Evolutionary conservation across 64 coral and sea anemone genomes (phyloP), one percentile per base, ranked within the genome.

Genomic region (Actinia tenebrosa): DNA sequence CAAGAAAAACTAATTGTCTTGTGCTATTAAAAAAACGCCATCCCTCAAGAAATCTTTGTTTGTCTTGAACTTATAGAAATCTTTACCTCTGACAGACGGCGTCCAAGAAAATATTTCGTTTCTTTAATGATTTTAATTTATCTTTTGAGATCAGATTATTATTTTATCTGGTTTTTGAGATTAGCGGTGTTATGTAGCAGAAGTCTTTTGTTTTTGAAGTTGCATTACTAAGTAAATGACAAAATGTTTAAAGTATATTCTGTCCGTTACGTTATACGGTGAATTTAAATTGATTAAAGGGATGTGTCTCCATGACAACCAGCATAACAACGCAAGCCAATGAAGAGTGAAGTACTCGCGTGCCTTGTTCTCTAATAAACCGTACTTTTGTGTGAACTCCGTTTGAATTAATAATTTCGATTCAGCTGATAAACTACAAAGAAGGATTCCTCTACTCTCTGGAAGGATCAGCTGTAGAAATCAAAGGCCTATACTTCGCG

Each of bases 291-390:
- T 26, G 45, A 44, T 81, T 81, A 53, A 50, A 81, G 15, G 69
- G 69, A 75, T 75, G 25, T 72, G 79, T 81, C 44, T 18, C 79
- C 79, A 75, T 81, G 79, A 14, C 44, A 20, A 81, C 79, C 45
- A 20, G 2, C 79, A 81, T 81, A 81, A 81, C 79, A 81, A 81
- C 79, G 46, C 22, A 58, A 81, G 79, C 79, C 69, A 75, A 75
- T 75, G 69, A 26, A 75, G 27, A 75, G 69, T 30, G 69, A 13
- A 75, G n/a, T 20, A 75, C 10, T 81, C 79, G 79, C 79, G 79
- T 81, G 79, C 27, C 42, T 50, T 17, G 14, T 16, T 15, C 43
- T 19, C 50, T 53, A 81, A 81, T 81, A 81, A 37, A 81, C 79
- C 79, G 79, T 81, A 81, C 79, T 53, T 81, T 20, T 53, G 42